These are phyloP conservation scores for Pseudopipra pipra DNA, from an alignment of 2,113 vertebrate species.

Conservation along the genomic window DNA sequence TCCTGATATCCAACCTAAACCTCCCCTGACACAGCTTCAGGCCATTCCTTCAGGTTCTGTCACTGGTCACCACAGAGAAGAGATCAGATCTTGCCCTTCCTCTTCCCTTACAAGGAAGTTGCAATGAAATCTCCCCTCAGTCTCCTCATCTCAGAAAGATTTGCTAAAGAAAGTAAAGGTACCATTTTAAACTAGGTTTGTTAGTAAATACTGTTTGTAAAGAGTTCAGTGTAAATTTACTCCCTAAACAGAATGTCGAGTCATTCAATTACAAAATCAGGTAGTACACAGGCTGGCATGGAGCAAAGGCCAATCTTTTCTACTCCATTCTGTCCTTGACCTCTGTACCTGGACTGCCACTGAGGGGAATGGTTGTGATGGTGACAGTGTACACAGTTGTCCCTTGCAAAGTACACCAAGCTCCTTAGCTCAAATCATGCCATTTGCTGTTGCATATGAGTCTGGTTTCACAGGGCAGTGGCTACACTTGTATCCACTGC, in stretches of 20 bases:
- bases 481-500: background rate
- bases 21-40: background rate
- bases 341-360: slow-evolving; percentile 38
- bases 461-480: background rate
- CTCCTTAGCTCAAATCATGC: background rate
- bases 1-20: background rate
- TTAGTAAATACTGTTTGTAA: slow-evolving; percentile 1
- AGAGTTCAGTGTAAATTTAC: background rate
- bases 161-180: background rate
- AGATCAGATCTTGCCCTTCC: too few species aligned
- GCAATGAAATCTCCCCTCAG: too few species aligned
- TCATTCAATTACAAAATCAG: background rate
- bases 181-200: background rate
- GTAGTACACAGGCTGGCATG: background rate
- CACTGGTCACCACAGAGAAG: background rate
- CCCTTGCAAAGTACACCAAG: background rate
- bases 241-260: background rate
- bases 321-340: slow-evolving; percentile 24
- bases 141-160: background rate
- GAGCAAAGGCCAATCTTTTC: slow-evolving; percentile 2
- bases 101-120: too few species aligned
- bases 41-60: background rate
- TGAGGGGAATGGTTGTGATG: slow-evolving; percentile 21
- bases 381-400: background rate
- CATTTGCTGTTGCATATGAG: background rate